A percentile compares a stretch with the other conserved stretches of the same genome.
Evolutionary conservation across 2,888 invertebrate genomes (phyloP).

Genomic region (Branchellion lobata): DNA sequence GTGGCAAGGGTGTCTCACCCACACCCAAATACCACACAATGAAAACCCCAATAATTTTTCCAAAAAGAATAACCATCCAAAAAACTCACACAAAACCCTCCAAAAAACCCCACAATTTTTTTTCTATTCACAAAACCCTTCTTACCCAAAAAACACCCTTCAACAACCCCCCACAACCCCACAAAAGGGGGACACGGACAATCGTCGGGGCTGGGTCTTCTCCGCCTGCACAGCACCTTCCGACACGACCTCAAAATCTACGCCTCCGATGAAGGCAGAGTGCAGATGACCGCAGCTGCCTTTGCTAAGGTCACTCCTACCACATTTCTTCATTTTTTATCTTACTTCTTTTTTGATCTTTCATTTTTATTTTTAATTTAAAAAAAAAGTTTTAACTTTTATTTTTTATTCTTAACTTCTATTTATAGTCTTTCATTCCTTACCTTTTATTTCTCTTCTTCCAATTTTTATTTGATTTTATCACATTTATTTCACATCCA

Average conservation of each 20-base stretch:
- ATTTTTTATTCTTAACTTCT: too few species aligned
- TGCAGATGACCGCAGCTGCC: conserved; percentile 99
- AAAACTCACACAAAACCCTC: too few species aligned
- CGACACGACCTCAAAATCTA: conserved; percentile 98
- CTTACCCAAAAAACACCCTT: too few species aligned
- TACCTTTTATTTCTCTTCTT: neutral
- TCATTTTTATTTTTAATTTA: too few species aligned
- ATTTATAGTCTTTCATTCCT: neutral
- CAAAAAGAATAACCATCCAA: too few species aligned
- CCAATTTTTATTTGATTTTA: neutral
- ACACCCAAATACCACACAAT: too few species aligned
- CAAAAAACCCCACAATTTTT: too few species aligned
- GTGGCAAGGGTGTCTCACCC: neutral
- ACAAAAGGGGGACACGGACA: conserved; percentile 75
- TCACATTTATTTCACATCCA: neutral
- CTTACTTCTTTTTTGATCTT: neutral
- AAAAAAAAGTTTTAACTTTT: neutral
- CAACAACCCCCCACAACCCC: too few species aligned
- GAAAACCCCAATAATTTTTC: too few species aligned
- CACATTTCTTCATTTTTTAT: neutral
- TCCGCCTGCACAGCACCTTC: conserved; percentile 94
- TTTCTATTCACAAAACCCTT: too few species aligned
- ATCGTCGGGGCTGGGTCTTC: conserved; percentile 89
- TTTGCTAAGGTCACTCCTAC: conserved; percentile 76
- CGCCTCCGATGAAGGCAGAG: conserved; percentile 97